These are phyloP conservation scores for Pammene fasciana DNA, from an alignment of 2,888 invertebrate species.

Conservation along the genomic window DNA sequence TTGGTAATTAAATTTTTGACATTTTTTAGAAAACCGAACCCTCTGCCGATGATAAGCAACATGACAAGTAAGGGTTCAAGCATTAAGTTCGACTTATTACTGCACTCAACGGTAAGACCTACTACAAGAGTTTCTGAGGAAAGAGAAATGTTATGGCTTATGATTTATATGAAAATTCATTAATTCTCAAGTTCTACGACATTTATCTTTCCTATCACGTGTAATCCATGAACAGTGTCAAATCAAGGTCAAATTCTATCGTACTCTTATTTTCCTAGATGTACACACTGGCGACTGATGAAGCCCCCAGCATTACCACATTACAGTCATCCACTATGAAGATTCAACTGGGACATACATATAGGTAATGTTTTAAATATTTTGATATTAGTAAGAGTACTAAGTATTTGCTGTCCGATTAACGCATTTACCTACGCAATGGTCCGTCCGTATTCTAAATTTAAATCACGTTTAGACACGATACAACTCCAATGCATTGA, in stretches of 20 bases:
- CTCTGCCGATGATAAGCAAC: conserved; percentile 80
- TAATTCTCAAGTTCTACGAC: too few species aligned
- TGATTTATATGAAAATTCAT: too few species aligned
- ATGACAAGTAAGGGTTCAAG: conserved; percentile 75
- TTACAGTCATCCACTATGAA: conserved; percentile 84
- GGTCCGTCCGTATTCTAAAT: too few species aligned
- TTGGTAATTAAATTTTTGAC: background rate
- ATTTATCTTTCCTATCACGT: too few species aligned
- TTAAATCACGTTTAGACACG: too few species aligned
- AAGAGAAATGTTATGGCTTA: too few species aligned
- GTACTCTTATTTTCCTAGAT: conserved; percentile 66
- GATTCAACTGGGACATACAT: conserved; percentile 64
- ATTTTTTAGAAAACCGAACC: conserved; percentile 61
- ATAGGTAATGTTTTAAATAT: conserved; percentile 57
- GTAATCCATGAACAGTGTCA: too few species aligned
- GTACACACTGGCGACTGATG: conserved; percentile 86
- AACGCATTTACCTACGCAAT: too few species aligned
- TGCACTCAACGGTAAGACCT: conserved; percentile 74
- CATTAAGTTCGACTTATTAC: conserved; percentile 74
- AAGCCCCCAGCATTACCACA: conserved; percentile 87
- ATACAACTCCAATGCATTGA: too few species aligned
- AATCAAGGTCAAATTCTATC: background rate
- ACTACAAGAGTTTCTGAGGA: background rate
- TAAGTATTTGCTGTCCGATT: too few species aligned
- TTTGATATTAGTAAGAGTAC: background rate